Conservation (phyloP, 64 coral and sea anemone species). For the Pachyseris speciosa region DNA sequence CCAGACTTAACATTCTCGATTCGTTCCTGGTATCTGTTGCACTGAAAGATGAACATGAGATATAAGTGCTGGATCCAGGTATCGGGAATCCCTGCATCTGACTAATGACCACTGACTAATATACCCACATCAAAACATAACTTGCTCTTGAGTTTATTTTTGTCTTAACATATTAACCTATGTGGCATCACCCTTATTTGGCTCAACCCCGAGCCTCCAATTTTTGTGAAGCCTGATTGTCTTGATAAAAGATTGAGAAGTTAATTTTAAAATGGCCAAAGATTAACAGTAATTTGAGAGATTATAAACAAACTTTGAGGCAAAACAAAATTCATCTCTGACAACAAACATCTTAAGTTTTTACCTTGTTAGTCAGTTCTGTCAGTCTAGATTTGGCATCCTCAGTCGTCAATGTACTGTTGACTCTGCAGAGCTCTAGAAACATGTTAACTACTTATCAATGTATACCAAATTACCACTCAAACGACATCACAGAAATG, state of each 20-base stretch:
- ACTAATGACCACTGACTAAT: neutral
- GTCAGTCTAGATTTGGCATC: slow-evolving; percentile 74
- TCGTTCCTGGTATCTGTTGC: slow-evolving; percentile 76
- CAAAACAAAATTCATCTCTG: too few species aligned
- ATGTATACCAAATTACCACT: too few species aligned
- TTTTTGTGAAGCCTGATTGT: too few species aligned
- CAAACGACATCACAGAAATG: too few species aligned
- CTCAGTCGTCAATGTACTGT: slow-evolving; percentile 88
- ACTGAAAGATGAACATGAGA: slow-evolving; percentile 46
- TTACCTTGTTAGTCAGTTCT: slow-evolving; percentile 74
- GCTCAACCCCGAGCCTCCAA: too few species aligned
- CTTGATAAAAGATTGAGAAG: too few species aligned
- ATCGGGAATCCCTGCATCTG: neutral
- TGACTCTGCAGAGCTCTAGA: slow-evolving; percentile 76
- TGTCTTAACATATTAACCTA: too few species aligned
- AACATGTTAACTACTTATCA: neutral
- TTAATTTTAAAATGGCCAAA: too few species aligned
- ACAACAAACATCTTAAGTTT: neutral
- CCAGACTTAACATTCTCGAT: slow-evolving; percentile 83
- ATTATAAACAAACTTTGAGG: too few species aligned
- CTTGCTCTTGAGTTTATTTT: too few species aligned
- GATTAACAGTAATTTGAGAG: too few species aligned
- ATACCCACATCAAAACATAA: neutral
- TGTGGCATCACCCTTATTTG: too few species aligned
- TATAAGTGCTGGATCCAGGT: neutral